These are phyloP conservation scores for Caradrina clavipalpis DNA, from an alignment of 2,888 invertebrate genomes.

Conservation along the genomic window DNA sequence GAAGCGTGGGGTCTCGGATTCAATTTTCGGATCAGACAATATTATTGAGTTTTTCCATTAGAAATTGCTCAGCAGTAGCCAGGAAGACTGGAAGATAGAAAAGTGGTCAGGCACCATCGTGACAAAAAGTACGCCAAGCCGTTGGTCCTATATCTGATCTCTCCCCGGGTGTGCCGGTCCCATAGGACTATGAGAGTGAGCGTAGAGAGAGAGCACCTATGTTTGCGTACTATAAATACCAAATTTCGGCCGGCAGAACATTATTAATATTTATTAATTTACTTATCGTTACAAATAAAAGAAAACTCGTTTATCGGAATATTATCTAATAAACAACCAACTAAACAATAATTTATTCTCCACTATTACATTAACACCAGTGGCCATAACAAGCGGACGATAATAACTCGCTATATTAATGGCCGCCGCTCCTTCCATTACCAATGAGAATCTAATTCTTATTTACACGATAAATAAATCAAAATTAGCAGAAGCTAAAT, in stretches of 20 bases:
- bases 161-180: neutral
- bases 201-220: no score
- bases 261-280: neutral
- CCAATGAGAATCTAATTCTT: constrained; percentile 70
- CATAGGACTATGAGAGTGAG: no score
- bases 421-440: constrained; percentile 65
- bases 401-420: constrained; percentile 66
- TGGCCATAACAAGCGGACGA: constrained; percentile 47
- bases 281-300: neutral
- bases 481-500: constrained; percentile 69
- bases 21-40: no score
- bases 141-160: no score
- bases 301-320: constrained; percentile 3
- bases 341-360: constrained; percentile 37
- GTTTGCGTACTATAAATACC: no score
- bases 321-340: constrained; percentile 30
- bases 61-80: no score
- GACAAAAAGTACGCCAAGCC: no score
- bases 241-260: no score
- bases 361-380: constrained; percentile 44
- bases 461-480: constrained; percentile 73
- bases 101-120: no score
- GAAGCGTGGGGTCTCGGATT: no score
- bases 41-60: no score
- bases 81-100: no score